Conservation (phyloP, 2,113 vertebrate genomes). For the Phasianus colchicus region DNA sequence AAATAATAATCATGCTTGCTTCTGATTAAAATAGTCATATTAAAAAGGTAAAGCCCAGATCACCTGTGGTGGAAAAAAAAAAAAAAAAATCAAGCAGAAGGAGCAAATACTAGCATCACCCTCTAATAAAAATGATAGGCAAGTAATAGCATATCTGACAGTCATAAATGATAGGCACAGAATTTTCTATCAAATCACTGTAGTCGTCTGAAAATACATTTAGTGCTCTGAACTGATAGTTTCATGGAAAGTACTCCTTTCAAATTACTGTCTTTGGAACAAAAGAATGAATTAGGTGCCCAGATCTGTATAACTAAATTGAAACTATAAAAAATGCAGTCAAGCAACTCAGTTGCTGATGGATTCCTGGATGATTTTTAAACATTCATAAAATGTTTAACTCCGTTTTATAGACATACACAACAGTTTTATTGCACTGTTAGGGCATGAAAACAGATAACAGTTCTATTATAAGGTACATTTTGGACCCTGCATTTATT, state of each 20-base stretch:
- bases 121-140: neutral
- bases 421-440: slow-evolving; percentile 8
- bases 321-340: neutral
- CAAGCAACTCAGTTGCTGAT: neutral
- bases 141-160: slow-evolving; percentile 13
- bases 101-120: neutral
- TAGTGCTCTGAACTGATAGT: neutral
- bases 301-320: slow-evolving; percentile 15
- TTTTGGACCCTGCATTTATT: slow-evolving; percentile 27
- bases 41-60: neutral
- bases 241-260: neutral
- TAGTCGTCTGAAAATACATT: slow-evolving; percentile 22
- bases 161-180: slow-evolving; percentile 19
- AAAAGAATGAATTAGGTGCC: slow-evolving; percentile 21
- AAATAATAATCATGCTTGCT: neutral
- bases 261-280: slow-evolving; percentile 25
- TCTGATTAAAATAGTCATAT: slow-evolving; percentile 1
- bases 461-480: neutral
- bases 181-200: slow-evolving; percentile 21
- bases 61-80: neutral
- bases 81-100: neutral
- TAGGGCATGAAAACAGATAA: slow-evolving; percentile 10
- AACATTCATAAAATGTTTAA: slow-evolving; percentile 40
- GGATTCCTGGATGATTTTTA: slow-evolving; percentile 46
- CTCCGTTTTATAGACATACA: neutral